Evolutionary conservation across 2,113 vertebrate genomes (phyloP).

Genomic region (Tachysurus vachellii): DNA sequence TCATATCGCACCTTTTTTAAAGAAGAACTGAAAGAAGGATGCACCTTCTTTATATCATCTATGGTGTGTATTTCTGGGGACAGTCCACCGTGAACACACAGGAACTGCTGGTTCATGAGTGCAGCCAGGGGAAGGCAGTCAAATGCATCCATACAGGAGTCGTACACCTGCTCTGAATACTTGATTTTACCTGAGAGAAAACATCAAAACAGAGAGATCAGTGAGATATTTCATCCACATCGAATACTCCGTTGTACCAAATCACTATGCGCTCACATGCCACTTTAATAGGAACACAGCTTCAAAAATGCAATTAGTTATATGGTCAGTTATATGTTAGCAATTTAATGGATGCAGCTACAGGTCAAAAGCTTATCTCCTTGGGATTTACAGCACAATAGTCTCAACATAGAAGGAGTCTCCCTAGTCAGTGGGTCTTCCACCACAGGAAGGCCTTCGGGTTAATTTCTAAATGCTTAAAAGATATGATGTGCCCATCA

Average conservation of each 20-base stretch:
- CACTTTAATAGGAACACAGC: background rate
- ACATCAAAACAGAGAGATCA: background rate
- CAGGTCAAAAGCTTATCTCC: background rate
- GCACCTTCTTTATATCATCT: conserved; percentile 82
- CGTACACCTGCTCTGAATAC: conserved; percentile 83
- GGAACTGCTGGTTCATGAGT: conserved; percentile 82
- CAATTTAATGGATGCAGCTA: background rate
- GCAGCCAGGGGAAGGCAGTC: conserved; percentile 81
- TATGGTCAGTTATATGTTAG: background rate
- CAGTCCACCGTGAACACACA: conserved; percentile 80
- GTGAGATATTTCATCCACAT: background rate
- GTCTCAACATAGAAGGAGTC: background rate
- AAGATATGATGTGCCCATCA: background rate
- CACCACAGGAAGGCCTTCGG: background rate
- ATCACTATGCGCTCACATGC: background rate
- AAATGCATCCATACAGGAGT: conserved; percentile 81
- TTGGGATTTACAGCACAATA: background rate
- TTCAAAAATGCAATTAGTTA: background rate
- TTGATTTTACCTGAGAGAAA: conserved; percentile 79
- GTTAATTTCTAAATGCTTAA: background rate
- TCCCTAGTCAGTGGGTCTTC: background rate
- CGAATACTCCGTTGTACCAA: background rate
- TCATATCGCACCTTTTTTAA: background rate
- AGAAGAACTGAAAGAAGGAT: background rate
- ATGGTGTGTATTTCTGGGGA: conserved; percentile 82